phyloP scores from a whole-genome alignment of 2,888 invertebrate genomes.

The Drosophila histrio region DNA sequence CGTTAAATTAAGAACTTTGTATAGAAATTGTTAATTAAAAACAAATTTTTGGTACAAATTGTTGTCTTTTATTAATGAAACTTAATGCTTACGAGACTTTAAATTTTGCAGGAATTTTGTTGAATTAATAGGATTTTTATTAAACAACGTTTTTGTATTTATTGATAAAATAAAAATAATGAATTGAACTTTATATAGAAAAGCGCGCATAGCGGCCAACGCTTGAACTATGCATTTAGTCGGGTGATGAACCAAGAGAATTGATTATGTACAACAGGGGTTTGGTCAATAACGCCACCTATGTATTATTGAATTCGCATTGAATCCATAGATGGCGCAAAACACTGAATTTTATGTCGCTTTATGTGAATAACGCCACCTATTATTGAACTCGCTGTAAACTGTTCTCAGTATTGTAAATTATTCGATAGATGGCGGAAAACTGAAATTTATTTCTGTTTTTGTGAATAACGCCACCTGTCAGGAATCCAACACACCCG shows the following conservation, averaged over 20 bases:
- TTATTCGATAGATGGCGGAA: not conserved
- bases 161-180: too few relatives aligned
- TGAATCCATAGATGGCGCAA: not conserved
- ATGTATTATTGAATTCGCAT: not conserved
- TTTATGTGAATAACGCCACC: too few relatives aligned
- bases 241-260: not conserved
- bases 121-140: too few relatives aligned
- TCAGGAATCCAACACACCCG: too few relatives aligned
- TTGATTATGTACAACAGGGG: too few relatives aligned
- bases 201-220: not conserved
- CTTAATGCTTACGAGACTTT: too few relatives aligned
- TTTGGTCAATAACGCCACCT: too few relatives aligned
- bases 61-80: too few relatives aligned
- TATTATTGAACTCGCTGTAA: not conserved
- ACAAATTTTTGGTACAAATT: constrained; percentile 70
- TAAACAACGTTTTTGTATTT: too few relatives aligned
- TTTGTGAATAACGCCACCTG: too few relatives aligned
- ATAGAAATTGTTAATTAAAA: constrained; percentile 78
- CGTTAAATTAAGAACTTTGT: constrained; percentile 73
- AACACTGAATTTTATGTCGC: not conserved
- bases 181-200: not conserved
- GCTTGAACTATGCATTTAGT: not conserved
- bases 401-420: constrained; percentile 3
- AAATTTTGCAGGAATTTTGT: too few relatives aligned
- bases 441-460: too few relatives aligned